phyloP scores from a whole-genome alignment of 2,113 vertebrate species.

The Ondatra zibethicus region DNA sequence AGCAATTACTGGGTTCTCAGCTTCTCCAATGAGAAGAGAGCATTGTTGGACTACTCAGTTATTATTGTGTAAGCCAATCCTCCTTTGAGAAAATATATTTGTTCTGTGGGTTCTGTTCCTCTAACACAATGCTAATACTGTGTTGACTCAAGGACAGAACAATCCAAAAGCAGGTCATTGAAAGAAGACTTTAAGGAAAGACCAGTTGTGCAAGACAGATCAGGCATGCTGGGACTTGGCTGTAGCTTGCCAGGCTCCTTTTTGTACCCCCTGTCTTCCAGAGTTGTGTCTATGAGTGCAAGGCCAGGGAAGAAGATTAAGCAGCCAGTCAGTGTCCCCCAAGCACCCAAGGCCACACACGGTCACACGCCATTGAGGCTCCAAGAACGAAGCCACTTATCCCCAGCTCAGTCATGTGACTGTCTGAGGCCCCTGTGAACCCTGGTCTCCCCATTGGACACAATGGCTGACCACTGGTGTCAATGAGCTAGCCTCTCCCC shows the following conservation, averaged over 20 bases:
- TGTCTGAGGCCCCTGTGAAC: too few relatives aligned
- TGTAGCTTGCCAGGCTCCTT: fast-evolving
- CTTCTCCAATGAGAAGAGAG: neutral
- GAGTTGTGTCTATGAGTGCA: fast-evolving
- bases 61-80: neutral
- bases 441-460: neutral
- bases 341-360: neutral
- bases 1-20: neutral
- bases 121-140: neutral
- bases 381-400: neutral
- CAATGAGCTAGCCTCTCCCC: neutral
- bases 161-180: neutral
- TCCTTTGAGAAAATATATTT: neutral
- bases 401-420: neutral
- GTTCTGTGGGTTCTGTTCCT: neutral
- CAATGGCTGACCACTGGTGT: fast-evolving
- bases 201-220: neutral
- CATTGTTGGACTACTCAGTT: neutral
- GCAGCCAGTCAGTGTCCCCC: neutral
- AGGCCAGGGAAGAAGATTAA: fast-evolving
- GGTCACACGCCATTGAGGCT: fast-evolving
- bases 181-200: neutral
- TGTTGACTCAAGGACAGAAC: neutral
- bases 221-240: neutral
- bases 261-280: neutral